Evolutionary conservation across 2,797 vertebrate species (phyloP), one percentile per base, ranked within the genome.

Genomic region (Vultur gryphus): DNA sequence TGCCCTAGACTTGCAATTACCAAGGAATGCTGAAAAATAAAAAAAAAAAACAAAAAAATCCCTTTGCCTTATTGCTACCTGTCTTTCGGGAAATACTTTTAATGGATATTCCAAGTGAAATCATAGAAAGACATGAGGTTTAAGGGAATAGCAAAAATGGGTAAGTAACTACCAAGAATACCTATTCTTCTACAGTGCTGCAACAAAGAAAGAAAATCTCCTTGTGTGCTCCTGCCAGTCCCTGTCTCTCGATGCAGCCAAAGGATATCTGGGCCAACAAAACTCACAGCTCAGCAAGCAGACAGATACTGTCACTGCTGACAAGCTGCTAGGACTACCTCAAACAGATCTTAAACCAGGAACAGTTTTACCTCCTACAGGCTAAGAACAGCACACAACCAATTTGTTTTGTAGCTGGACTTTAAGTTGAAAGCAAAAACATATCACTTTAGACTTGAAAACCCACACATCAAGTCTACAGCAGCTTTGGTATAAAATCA

Each of bases 151-250:
- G 64, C 31, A 91, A 91, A 93, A 87, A 33, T 2, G 3, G 39
- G 9, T 44, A 89, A 69, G 5, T 46, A 51, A 31, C 41, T 82
- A 89, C 37, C 23, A 87, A 76, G 41, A 89, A 76, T 16, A 72
- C 9, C 39, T 73, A 31, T 15, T 46, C 26, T 58, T 77, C 51
- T 46, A 37, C 39, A 62, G 35, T 41, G 39, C 21, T 51, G 33
- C 70, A 81, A 70, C 35, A 87, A 87, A 67, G 26, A 48, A 78
- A 65, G n/a, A 91, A 84, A 91, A 87, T 24, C 21, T 55, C 21
- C 16, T 21, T 51, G 21, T 21, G 9, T 51, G 59, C 10, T 66
- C 24, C 58, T 0, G 0, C 58, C 51, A 83, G 37, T 23, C 31
- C 25, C 28, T 5, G 16, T 31, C 31, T 55, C 37, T 69, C 75